Conservation (phyloP, 2,113 vertebrate genomes). For the Hipposideros armiger region DNA sequence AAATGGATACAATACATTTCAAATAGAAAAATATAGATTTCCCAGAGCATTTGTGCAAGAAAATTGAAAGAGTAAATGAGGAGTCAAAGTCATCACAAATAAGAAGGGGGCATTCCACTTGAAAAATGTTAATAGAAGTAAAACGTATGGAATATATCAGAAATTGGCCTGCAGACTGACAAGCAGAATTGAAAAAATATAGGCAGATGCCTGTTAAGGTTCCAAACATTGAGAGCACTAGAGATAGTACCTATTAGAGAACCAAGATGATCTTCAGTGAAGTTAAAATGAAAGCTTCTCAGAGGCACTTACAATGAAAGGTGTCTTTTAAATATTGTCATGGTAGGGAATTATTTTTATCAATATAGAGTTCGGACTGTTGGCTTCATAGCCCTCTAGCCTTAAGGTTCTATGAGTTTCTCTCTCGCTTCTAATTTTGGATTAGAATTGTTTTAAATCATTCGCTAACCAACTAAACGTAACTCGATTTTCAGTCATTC, state of each 20-base stretch:
- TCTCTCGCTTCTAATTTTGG: neutral
- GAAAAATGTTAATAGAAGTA: slow-evolving; percentile 64
- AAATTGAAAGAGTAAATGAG: slow-evolving; percentile 76
- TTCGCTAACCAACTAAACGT: neutral
- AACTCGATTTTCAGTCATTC: neutral
- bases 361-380: neutral
- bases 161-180: slow-evolving; percentile 47
- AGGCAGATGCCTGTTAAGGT: slow-evolving; percentile 20
- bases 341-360: slow-evolving; percentile 10
- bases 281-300: slow-evolving; percentile 56
- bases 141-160: slow-evolving; percentile 65
- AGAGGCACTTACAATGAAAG: slow-evolving; percentile 2
- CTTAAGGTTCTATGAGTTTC: neutral
- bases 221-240: neutral
- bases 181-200: neutral
- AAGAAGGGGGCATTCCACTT: slow-evolving; percentile 56
- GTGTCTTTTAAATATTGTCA: slow-evolving; percentile 41
- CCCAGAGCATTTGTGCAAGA: slow-evolving; percentile 49
- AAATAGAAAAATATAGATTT: slow-evolving; percentile 75
- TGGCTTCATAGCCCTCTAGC: neutral
- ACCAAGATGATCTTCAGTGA: slow-evolving; percentile 27
- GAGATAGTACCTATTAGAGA: neutral
- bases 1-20: slow-evolving; percentile 69
- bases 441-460: neutral
- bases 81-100: slow-evolving; percentile 67